A percentile compares a stretch with the other conserved stretches of the same genome.
phyloP scores from a whole-genome alignment of 1,140 invertebrate species.

The Heliconius melpomene region DNA sequence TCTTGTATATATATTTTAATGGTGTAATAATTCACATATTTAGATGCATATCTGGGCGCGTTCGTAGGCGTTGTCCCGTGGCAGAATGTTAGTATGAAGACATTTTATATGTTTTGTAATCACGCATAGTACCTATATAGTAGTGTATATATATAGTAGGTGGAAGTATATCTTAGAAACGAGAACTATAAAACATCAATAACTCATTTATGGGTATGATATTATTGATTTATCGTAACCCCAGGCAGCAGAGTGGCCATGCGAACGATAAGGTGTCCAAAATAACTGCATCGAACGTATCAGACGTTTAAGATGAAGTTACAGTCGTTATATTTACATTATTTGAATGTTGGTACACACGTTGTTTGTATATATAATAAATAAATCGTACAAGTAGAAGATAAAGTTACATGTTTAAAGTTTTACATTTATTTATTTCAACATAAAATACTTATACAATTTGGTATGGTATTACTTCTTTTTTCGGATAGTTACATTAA shows the following conservation, averaged over 20 bases:
- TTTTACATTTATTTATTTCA: neutral
- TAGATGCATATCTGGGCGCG: neutral
- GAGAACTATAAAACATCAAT: conserved; percentile 54
- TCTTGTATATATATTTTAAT: conserved; percentile 25
- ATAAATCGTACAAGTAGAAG: neutral
- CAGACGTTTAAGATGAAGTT: conserved; percentile 62
- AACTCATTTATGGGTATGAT: conserved; percentile 65
- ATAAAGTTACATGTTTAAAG: neutral
- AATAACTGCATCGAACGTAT: conserved; percentile 70
- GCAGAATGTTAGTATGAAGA: conserved; percentile 30
- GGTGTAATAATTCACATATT: conserved; percentile 30
- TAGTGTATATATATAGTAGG: too few relatives aligned
- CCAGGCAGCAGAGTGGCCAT: conserved; percentile 59
- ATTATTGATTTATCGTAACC: conserved; percentile 72
- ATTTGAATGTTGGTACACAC: conserved; percentile 7
- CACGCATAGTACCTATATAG: conserved; percentile 4
- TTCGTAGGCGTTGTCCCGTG: conserved; percentile 29
- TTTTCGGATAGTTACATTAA: neutral
- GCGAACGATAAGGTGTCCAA: conserved; percentile 71
- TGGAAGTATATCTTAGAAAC: conserved; percentile 32
- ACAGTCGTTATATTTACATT: conserved; percentile 49
- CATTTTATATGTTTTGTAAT: conserved; percentile 35
- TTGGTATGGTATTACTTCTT: neutral
- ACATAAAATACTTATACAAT: neutral
- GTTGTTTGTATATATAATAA: neutral